Evolutionary conservation across 2,113 vertebrate genomes (phyloP), one percentile per base, ranked within the genome.

Genomic region (Mystacornis crossleyi): DNA sequence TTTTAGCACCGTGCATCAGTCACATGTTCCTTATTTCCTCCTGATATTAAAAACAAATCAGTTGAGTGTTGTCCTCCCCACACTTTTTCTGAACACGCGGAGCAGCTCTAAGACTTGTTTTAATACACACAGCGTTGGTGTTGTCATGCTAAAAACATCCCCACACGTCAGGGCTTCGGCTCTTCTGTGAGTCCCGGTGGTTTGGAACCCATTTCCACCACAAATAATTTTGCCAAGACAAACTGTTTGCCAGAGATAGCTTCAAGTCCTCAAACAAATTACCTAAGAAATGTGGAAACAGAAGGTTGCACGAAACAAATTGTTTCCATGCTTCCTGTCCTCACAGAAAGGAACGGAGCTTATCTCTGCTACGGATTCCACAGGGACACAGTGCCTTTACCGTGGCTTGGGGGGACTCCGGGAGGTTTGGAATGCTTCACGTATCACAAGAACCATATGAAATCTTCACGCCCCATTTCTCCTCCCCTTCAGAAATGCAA

Each of bases 171-270:
- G 73, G 83, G 38, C 83, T 81, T 64, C 0, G 24, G 25, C 94
- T 91, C 86, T 86, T 54, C 80, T 69, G 36, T 29, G 2, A 42
- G 45, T 58, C 43, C 34, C 12, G 24, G 43, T 78, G 89, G 9
- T 70, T 92, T 89, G 86, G 73, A 89, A 72, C 17, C 53, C 36
- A 10, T 55, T 91, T 66, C 86, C 89, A 55, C n/a, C 50, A 28
- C 34, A 19, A 70, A 50, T 14, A 26, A n/a, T 10, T 54, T 6
- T 65, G 94, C 91, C 93, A 96, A 95, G 83, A 72, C 34, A 96
- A 96, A 97, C 72, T 78, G 91, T 94, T 97, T 92, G 66, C 72
- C 83, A 84, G 89, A 89, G 93, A 95, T 84, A 92, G 84, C 61
- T 95, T 34, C 31, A 15, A 31, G 51, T 71, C 91, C 81, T 95